Evolutionary conservation across 2,797 vertebrate species (phyloP).

Genomic region (Eremophila alpestris): DNA sequence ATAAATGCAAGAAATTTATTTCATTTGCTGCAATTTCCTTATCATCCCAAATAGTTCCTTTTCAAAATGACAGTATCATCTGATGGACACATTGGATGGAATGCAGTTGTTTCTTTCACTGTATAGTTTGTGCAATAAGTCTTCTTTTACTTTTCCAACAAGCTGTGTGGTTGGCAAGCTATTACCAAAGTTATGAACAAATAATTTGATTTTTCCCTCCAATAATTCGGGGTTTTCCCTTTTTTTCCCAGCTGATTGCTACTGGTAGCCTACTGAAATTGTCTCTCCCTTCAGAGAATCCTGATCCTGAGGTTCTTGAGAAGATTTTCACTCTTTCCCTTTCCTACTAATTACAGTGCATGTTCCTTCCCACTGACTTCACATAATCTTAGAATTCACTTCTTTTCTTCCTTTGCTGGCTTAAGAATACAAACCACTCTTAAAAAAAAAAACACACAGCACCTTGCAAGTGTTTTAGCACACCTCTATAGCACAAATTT

Average conservation of each 20-base stretch:
- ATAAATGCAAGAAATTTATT: not conserved
- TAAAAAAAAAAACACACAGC: not conserved
- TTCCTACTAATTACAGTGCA: not conserved
- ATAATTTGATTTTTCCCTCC: not conserved
- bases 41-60: not conserved
- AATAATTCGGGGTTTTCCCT: accelerated
- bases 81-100: not conserved
- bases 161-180: not conserved
- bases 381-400: not conserved
- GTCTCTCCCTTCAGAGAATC: not conserved
- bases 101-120: not conserved
- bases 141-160: not conserved
- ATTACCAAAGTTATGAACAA: not conserved
- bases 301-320: not conserved
- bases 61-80: not conserved
- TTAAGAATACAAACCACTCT: accelerated
- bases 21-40: constrained; percentile 9
- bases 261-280: not conserved
- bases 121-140: not conserved
- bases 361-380: not conserved
- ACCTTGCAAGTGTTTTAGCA: not conserved
- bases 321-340: not conserved
- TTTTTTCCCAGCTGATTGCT: not conserved
- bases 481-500: not conserved
- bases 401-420: not conserved